Evolutionary conservation across 92 coral and sea anemone species (phyloP).

Genomic region (Parazoanthus darwini): DNA sequence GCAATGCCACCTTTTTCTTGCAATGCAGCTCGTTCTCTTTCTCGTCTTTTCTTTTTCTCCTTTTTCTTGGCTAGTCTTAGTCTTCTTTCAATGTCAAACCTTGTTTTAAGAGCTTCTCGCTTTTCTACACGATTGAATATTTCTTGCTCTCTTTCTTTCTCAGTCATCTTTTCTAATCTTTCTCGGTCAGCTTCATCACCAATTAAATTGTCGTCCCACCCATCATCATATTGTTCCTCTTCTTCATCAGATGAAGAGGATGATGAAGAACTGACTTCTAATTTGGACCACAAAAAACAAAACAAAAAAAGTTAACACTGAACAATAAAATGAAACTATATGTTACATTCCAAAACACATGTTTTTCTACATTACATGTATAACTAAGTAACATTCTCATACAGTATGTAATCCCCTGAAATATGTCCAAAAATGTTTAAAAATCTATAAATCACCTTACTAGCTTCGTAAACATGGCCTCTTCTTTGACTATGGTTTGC

Average conservation of each 20-base stretch:
- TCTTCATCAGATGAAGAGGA: constrained; percentile 89
- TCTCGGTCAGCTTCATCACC: constrained; percentile 97
- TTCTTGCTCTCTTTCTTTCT: constrained; percentile 93
- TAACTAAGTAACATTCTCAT: too few species aligned
- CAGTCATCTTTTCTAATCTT: constrained; percentile 95
- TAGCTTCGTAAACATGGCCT: too few species aligned
- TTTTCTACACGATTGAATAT: constrained; percentile 93
- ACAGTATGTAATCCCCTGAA: too few species aligned
- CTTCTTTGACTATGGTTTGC: too few species aligned
- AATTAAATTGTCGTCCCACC: constrained; percentile 91
- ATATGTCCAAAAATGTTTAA: too few species aligned
- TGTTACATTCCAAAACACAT: not conserved
- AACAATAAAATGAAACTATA: not conserved
- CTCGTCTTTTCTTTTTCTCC: constrained; percentile 85
- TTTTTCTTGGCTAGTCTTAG: constrained; percentile 86
- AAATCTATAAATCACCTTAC: too few species aligned
- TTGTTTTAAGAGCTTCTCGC: constrained; percentile 94
- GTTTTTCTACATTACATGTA: not conserved
- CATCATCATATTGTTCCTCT: constrained; percentile 89
- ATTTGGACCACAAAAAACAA: not conserved
- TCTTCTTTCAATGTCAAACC: constrained; percentile 91
- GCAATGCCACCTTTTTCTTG: constrained; percentile 91
- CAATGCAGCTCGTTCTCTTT: constrained; percentile 74
- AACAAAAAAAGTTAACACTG: not conserved
- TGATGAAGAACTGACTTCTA: constrained; percentile 81